Evolutionary conservation across 2,797 vertebrate genomes (phyloP).

Genomic region (Hypotaenidia philippensis): DNA sequence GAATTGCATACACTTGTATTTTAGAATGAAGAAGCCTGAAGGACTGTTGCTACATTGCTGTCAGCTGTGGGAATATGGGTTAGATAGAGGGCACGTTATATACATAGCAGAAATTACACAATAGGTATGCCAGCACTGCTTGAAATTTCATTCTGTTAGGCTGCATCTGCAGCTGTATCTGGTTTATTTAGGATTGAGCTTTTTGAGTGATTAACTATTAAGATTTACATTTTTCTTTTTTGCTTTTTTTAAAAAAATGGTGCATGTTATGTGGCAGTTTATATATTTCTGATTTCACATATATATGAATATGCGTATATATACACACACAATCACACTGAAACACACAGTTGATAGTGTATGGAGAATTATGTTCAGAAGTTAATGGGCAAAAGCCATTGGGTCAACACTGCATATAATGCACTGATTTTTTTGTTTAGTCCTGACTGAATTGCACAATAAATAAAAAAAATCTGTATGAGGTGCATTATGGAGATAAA

Average conservation of each 20-base stretch:
- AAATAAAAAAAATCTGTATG: not conserved
- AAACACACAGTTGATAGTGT: rapidly evolving
- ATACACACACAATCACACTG: rapidly evolving
- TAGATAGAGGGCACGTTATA: not conserved
- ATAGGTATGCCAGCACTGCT: not conserved
- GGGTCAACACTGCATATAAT: rapidly evolving
- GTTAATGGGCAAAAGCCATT: not conserved
- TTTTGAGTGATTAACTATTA: not conserved
- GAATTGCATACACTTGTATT: not conserved
- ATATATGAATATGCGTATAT: not conserved
- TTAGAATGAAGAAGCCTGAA: not conserved
- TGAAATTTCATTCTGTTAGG: not conserved
- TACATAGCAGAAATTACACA: not conserved
- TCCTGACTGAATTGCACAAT: not conserved
- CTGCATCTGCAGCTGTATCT: not conserved
- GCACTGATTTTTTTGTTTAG: not conserved
- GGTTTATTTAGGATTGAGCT: not conserved
- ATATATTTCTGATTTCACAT: not conserved
- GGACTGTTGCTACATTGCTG: not conserved
- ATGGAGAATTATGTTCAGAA: not conserved
- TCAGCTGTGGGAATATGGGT: not conserved
- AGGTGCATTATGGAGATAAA: not conserved
- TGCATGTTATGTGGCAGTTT: not conserved
- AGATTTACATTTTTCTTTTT: too few species aligned
- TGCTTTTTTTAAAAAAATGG: not conserved